phyloP scores from a whole-genome alignment of 2,113 vertebrate species.

The Hippolais icterina region DNA sequence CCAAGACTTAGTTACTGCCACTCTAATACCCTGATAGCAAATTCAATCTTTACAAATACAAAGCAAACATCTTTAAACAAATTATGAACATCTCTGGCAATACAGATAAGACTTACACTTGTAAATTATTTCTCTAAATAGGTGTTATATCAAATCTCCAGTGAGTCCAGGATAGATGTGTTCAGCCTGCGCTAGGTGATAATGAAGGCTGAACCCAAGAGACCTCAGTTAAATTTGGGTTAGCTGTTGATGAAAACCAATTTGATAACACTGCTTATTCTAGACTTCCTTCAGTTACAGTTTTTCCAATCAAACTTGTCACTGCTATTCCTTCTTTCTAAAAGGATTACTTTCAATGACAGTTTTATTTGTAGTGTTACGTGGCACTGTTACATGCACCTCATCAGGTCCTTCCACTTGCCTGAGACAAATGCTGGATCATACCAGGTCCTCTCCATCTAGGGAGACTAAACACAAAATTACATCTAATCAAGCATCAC shows the following conservation, averaged over 20 bases:
- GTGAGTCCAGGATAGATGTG: background rate
- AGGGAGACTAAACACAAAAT: background rate
- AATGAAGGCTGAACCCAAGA: background rate
- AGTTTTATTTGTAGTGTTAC: background rate
- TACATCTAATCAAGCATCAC: background rate
- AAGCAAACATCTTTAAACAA: background rate
- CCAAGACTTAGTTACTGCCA: background rate
- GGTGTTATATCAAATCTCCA: background rate
- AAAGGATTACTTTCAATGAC: background rate
- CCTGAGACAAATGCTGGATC: background rate
- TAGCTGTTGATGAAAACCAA: background rate
- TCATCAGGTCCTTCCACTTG: background rate
- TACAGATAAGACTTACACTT: background rate
- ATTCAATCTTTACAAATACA: background rate
- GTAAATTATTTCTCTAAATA: conserved; percentile 24
- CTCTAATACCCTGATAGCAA: background rate
- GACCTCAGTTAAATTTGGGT: background rate
- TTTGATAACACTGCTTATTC: background rate
- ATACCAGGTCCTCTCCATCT: background rate
- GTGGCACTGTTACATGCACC: fast-evolving
- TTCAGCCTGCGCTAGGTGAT: background rate
- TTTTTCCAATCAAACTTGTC: background rate
- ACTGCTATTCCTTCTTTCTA: background rate
- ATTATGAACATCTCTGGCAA: background rate
- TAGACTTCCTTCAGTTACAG: background rate